These are phyloP conservation scores for Drosophila leontia DNA, from an alignment of 1,140 invertebrate genomes.

Conservation along the genomic window DNA sequence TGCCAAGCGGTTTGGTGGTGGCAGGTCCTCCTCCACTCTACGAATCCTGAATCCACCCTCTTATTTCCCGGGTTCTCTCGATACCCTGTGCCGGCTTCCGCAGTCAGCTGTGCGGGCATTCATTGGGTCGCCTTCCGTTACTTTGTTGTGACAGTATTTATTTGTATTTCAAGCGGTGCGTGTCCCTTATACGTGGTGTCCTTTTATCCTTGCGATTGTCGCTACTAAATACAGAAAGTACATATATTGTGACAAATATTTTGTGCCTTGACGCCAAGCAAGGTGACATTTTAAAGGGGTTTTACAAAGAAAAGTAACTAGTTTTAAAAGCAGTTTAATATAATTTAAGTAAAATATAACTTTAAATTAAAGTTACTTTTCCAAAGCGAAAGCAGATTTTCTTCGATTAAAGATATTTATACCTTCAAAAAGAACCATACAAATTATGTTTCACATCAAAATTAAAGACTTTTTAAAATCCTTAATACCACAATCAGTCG, in stretches of 20 bases:
- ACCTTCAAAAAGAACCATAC: neutral
- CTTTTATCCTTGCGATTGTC: constrained; percentile 44
- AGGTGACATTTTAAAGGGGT: neutral
- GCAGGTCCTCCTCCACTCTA: constrained; percentile 19
- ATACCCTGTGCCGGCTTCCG: constrained; percentile 26
- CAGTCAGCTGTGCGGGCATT: constrained; percentile 27
- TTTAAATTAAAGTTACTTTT: neutral
- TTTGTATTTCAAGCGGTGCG: constrained; percentile 59
- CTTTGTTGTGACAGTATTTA: constrained; percentile 65
- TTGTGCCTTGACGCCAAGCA: constrained; percentile 7
- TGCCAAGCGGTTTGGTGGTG: constrained; percentile 24
- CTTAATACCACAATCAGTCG: neutral
- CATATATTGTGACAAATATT: constrained; percentile 60
- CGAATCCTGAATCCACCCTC: constrained; percentile 10
- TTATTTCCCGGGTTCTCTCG: constrained; percentile 10
- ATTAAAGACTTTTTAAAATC: neutral
- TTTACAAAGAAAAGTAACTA: neutral
- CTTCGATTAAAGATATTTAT: too few species aligned
- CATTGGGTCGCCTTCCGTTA: constrained; percentile 19
- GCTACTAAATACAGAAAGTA: constrained; percentile 26
- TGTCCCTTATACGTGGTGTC: constrained; percentile 39
- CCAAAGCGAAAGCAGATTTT: rapidly evolving
- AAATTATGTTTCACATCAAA: neutral
- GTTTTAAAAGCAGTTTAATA: too few species aligned
- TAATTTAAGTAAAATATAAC: neutral